Percentiles rank a stretch among this genome's conserved stretches.
These are phyloP conservation scores for Phengaris arion DNA, from an alignment of 2,888 invertebrate genomes.

Conservation along the genomic window DNA sequence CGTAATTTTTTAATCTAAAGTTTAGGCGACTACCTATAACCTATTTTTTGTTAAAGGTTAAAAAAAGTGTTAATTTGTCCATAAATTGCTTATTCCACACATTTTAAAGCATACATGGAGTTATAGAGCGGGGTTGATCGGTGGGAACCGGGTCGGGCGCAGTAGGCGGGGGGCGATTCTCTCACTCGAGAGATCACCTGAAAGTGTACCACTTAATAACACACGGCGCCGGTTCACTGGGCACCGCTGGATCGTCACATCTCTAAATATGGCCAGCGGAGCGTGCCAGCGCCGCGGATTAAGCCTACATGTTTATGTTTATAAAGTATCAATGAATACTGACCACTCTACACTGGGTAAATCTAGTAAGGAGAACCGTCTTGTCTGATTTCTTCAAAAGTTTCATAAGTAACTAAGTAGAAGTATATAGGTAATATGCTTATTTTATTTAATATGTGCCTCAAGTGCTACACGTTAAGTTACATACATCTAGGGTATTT, in stretches of 20 bases:
- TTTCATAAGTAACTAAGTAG: too few species aligned
- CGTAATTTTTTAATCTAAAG: too few species aligned
- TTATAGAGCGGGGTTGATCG: conserved; percentile 42
- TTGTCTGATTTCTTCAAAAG: too few species aligned
- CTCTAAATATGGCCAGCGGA: conserved; percentile 75
- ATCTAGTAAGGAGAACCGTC: neutral
- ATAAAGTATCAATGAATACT: neutral
- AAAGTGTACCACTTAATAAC: conserved; percentile 78
- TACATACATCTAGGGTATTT: too few species aligned
- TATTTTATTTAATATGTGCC: too few species aligned
- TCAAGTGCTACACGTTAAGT: too few species aligned
- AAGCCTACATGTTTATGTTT: conserved; percentile 34
- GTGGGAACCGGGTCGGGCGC: conserved; percentile 43
- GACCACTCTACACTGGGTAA: neutral
- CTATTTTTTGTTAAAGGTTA: too few species aligned
- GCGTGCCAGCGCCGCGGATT: conserved; percentile 61
- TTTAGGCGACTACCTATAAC: too few species aligned
- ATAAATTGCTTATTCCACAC: neutral
- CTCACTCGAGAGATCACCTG: conserved; percentile 79
- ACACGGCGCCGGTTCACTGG: conserved; percentile 78
- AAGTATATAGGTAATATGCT: too few species aligned
- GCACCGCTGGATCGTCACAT: conserved; percentile 77
- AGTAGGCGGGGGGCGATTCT: conserved; percentile 59
- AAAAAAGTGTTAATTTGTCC: too few species aligned
- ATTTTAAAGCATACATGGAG: conserved; percentile 29